Percentiles rank a stretch among this genome's conserved stretches.
Conservation (phyloP, 2,888 invertebrate genomes). For the Meghimatium bilineatum region DNA sequence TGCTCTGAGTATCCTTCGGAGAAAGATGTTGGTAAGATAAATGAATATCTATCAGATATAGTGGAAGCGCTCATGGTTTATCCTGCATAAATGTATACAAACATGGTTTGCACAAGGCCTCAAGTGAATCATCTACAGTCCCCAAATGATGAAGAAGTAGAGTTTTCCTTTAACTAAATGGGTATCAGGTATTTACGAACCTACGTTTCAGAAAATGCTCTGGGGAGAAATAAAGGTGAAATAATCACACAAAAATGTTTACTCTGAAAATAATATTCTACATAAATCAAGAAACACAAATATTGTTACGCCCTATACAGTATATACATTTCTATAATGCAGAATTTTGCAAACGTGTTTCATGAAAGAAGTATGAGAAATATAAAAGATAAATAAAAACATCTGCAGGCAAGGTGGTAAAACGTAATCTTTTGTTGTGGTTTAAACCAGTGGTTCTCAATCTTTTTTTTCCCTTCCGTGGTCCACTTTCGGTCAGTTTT, state of each 20-base stretch:
- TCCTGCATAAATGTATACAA: not conserved
- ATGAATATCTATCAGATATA: not conserved
- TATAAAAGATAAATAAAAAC: too few species aligned
- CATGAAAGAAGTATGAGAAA: too few species aligned
- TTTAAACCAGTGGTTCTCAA: too few species aligned
- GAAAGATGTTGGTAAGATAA: not conserved
- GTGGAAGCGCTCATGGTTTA: not conserved
- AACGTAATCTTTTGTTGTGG: too few species aligned
- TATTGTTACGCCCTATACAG: too few species aligned
- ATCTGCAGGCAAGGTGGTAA: too few species aligned
- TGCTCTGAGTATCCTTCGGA: not conserved
- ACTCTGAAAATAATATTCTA: too few species aligned
- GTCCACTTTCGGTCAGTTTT: too few species aligned
- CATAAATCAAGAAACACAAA: too few species aligned
- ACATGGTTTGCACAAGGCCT: not conserved
- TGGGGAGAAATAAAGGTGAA: not conserved
- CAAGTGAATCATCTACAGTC: not conserved
- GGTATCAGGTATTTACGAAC: not conserved
- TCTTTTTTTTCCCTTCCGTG: too few species aligned
- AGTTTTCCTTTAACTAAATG: not conserved
- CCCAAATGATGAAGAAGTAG: not conserved
- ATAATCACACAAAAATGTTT: not conserved
- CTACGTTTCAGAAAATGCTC: not conserved
- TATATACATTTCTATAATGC: too few species aligned
- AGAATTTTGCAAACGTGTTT: too few species aligned